Percentiles rank a stretch among this genome's conserved stretches.
Evolutionary conservation across 1,140 invertebrate genomes (phyloP).

Genomic region (Procambarus clarkii): DNA sequence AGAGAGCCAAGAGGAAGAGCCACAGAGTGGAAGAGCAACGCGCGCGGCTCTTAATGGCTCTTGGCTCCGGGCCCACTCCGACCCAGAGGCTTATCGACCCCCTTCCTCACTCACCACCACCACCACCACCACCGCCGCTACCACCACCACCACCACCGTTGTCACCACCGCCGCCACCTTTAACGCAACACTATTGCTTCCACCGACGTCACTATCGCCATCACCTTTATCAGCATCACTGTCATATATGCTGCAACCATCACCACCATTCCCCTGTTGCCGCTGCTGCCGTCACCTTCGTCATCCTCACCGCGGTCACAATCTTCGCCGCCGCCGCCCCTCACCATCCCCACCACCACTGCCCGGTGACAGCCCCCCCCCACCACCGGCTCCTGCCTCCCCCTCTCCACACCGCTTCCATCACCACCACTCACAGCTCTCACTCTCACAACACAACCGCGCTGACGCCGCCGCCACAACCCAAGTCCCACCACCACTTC

Average conservation of each 20-base stretch:
- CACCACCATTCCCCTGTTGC: not conserved
- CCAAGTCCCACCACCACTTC: no score
- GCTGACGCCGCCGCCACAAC: not conserved
- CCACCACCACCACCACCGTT: not conserved
- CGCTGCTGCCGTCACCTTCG: not conserved
- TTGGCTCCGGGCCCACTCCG: conserved; percentile 49
- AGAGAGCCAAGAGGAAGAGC: conserved; percentile 24
- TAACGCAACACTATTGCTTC: not conserved
- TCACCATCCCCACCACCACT: not conserved
- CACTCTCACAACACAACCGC: not conserved
- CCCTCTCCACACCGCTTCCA: not conserved
- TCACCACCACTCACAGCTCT: not conserved
- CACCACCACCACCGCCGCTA: not conserved
- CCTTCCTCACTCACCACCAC: no score
- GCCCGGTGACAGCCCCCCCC: not conserved
- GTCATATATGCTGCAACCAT: not conserved
- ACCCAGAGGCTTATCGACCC: conserved; percentile 50
- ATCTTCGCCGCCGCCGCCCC: no score
- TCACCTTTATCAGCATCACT: not conserved
- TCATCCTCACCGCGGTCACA: not conserved
- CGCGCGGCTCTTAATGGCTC: conserved; percentile 40
- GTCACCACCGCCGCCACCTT: not conserved
- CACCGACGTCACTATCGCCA: not conserved
- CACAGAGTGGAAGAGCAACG: not conserved
- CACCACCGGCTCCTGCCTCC: no score